Evolutionary conservation across 1,140 invertebrate species (phyloP).

Genomic region (Bombus vancouverensis): DNA sequence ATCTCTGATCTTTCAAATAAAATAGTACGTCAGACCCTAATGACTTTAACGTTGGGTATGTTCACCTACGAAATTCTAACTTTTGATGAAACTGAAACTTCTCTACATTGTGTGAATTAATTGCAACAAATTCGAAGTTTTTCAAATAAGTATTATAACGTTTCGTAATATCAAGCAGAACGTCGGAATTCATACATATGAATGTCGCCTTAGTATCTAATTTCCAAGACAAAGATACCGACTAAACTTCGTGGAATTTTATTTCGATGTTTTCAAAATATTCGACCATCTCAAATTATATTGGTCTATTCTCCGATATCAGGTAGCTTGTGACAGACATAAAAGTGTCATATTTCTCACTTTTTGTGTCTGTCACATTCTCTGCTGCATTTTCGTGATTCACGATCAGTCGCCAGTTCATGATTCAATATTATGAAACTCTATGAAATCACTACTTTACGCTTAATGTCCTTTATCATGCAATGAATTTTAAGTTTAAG

Average conservation of each 20-base stretch:
- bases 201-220: background rate
- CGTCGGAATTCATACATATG: background rate
- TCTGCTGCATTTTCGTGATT: conserved; percentile 1
- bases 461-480: background rate
- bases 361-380: too few relatives aligned
- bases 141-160: background rate
- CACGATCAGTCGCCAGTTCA: too few relatives aligned
- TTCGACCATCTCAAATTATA: too few relatives aligned
- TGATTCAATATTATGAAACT: background rate
- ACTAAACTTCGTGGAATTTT: background rate
- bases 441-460: background rate
- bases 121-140: background rate
- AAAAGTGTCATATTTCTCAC: too few relatives aligned
- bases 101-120: background rate
- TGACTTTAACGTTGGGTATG: background rate
- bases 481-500: background rate
- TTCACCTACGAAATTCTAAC: background rate
- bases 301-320: background rate
- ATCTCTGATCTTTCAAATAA: background rate
- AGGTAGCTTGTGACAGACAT: too few relatives aligned
- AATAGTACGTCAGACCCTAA: background rate
- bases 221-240: background rate
- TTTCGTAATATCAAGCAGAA: background rate
- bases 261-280: background rate
- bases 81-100: background rate